These are phyloP conservation scores for Anthopleura xanthogrammica DNA, from an alignment of 92 coral and sea anemone genomes.

Conservation along the genomic window DNA sequence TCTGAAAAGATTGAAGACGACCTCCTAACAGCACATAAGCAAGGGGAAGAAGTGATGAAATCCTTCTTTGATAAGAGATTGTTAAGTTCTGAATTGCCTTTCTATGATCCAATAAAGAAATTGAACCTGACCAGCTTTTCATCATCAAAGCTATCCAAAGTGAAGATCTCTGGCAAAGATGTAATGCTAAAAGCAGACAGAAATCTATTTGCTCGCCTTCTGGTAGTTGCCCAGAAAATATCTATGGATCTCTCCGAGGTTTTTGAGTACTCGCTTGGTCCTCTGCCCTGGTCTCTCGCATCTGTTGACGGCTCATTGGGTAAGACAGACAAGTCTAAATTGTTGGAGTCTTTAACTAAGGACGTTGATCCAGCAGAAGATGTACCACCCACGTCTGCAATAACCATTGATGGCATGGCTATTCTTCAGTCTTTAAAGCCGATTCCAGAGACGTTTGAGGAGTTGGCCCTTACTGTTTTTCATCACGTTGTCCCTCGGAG, in stretches of 20 bases:
- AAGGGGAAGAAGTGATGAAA: conserved; percentile 53
- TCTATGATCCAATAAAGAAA: conserved; percentile 36
- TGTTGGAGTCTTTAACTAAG: conserved; percentile 30
- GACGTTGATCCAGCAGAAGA: conserved; percentile 59
- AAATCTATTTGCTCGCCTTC: conserved; percentile 53
- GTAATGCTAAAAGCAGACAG: conserved; percentile 50
- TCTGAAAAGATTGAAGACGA: conserved; percentile 31
- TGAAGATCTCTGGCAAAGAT: conserved; percentile 39
- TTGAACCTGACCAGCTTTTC: conserved; percentile 45
- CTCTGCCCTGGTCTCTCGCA: conserved; percentile 68
- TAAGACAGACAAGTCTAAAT: conserved; percentile 60
- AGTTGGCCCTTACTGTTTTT: conserved; percentile 15
- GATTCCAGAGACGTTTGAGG: conserved; percentile 34
- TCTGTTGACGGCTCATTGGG: conserved; percentile 58
- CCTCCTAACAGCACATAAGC: conserved; percentile 41
- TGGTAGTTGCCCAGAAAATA: conserved; percentile 55
- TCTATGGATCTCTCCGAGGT: conserved; percentile 49
- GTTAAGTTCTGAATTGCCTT: conserved; percentile 28
- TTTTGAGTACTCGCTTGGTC: conserved; percentile 53
- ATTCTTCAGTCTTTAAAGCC: conserved; percentile 37
- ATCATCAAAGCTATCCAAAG: conserved; percentile 19
- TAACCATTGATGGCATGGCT: conserved; percentile 52
- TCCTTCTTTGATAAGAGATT: conserved; percentile 31
- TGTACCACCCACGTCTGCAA: conserved; percentile 47
- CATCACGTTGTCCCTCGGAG: conserved; percentile 27